Base-by-base conservation (phyloP, 2,888 invertebrate species). In the Pinctada fucata region DNA sequence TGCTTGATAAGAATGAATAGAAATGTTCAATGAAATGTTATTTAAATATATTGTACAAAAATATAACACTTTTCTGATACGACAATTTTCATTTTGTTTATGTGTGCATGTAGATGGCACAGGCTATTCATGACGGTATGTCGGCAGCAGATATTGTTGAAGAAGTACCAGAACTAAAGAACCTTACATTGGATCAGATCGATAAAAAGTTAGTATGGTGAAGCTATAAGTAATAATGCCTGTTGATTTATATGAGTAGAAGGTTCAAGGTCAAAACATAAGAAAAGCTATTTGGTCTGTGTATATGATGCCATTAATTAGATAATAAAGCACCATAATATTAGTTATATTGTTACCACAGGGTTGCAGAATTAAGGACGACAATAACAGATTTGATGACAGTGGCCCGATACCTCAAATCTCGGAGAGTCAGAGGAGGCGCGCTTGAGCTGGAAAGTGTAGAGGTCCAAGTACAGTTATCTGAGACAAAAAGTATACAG, bases 381-480 rank as follows among this genome's bases (percentile, higher is more conserved):
- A 81, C 90, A 45, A 82, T 92, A 5, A 82, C 72, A 47, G 83
- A 83, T 49, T 79, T 92, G 76, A 90, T 90, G 87, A 82, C 86
- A 3, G 84, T 91, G 16, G 89, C 91, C 0, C 84, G 89, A 49
- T 80, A 83, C 6, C 79, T 92, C 66, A 91, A 91, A 82, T 83
- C 84, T 0, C 79, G 87, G 58, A 80, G 92, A 51, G 86, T 90
- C 5, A 76, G 78, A 50, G 86, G 86, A 52, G 92, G 93, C 1
- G 93, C 91, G 3, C 82, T 93, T 48, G 91, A 92, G 78, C 86
- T 93, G 58, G 92, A 92, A 80, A 91, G 92, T 74, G 87, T 90
- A 3, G 92, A 92, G 82, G 91, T 92, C 10, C 89, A 90, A 76
- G 89, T 92, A 49, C 90, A 91, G 82, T 88, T 93, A 75, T 88